A percentile compares a stretch with the other conserved stretches of the same genome.
Conservation (phyloP, 2,797 vertebrate genomes). For the Pempheris klunzingeri region DNA sequence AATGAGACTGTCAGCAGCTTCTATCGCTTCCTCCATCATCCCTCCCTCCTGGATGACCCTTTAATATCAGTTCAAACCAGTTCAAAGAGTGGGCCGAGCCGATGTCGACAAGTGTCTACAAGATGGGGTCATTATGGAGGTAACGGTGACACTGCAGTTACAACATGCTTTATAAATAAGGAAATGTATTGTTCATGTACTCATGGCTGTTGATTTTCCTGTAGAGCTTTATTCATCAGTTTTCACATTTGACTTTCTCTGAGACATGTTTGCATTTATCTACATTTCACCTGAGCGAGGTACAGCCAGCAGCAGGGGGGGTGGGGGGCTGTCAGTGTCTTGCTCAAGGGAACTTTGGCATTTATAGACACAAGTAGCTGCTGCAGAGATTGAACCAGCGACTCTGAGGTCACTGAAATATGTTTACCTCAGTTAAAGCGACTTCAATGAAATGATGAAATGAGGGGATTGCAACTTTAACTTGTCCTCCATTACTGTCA, state of each 20-base stretch:
- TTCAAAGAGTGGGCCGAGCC: constrained; percentile 47
- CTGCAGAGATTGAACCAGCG: not conserved
- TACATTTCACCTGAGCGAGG: constrained; percentile 33
- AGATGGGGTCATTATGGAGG: constrained; percentile 28
- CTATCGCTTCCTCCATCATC: constrained; percentile 66
- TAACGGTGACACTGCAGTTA: not conserved
- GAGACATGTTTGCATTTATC: constrained; percentile 20
- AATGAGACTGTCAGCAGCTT: constrained; percentile 66
- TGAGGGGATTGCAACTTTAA: not conserved
- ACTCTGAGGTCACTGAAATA: not conserved
- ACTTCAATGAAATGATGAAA: not conserved
- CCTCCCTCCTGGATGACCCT: constrained; percentile 42
- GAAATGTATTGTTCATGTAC: not conserved
- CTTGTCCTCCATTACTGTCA: not conserved
- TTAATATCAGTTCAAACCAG: constrained; percentile 59
- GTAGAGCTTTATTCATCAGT: not conserved
- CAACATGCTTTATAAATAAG: constrained; percentile 1
- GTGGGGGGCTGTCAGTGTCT: not conserved
- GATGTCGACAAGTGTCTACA: constrained; percentile 29
- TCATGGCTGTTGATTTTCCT: not conserved
- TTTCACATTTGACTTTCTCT: constrained; percentile 14
- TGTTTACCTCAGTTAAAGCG: not conserved
- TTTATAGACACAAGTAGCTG: not conserved
- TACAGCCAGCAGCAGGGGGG: constrained; percentile 6
- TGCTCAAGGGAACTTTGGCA: constrained; percentile 34